These are phyloP conservation scores for Andrena bicolor DNA, from an alignment of 2,888 invertebrate species.

Conservation along the genomic window DNA sequence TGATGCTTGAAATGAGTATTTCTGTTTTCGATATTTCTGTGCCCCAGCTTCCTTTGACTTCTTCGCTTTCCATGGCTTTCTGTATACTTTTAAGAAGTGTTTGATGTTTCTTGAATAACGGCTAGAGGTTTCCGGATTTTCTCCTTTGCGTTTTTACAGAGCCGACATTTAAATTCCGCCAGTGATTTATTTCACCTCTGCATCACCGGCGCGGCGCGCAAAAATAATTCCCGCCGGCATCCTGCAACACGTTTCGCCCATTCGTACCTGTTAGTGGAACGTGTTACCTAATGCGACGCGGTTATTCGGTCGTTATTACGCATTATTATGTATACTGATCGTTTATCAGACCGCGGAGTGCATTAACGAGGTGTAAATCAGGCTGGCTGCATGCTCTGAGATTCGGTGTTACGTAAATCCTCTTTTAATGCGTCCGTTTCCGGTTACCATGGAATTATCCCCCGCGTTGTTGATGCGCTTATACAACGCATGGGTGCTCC, in stretches of 20 bases:
- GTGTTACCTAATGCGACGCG: not conserved
- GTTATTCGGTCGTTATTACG: constrained; percentile 1
- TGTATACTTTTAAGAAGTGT: not conserved
- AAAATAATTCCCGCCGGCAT: not conserved
- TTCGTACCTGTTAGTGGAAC: not conserved
- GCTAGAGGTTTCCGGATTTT: not conserved
- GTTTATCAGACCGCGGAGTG: not conserved
- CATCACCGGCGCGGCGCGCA: not conserved
- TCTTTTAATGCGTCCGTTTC: constrained; percentile 5
- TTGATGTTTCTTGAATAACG: not conserved
- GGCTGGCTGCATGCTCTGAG: not conserved
- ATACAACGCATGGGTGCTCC: not conserved
- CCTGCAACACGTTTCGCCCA: not conserved
- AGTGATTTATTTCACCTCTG: constrained; percentile 3
- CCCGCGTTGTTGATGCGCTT: not conserved
- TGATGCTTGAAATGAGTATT: too few relatives aligned
- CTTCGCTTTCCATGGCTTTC: not conserved
- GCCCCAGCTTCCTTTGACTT: not conserved
- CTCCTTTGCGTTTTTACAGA: not conserved
- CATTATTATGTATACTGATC: not conserved
- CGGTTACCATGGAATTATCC: constrained; percentile 3
- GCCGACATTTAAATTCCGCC: not conserved
- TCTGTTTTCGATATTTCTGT: too few relatives aligned
- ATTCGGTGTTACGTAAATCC: constrained; percentile 11
- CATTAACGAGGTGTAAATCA: constrained; percentile 9